Percentiles rank a stretch among this genome's conserved stretches.
phyloP scores from a whole-genome alignment of 2,113 vertebrate species.

The Cryptoleucopteryx plumbea region DNA sequence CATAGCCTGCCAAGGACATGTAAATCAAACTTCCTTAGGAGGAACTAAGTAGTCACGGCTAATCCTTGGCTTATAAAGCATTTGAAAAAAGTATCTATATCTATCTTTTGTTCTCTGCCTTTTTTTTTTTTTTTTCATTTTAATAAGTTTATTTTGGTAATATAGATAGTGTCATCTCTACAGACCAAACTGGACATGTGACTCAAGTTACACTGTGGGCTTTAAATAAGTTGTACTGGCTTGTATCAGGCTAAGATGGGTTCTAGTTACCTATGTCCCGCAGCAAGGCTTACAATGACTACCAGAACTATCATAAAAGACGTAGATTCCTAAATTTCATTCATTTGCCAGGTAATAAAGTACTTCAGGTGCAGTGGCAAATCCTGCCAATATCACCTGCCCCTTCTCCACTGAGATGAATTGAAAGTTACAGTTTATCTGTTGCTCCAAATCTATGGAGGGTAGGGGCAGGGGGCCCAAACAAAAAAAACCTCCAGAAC shows the following conservation, averaged over 20 bases:
- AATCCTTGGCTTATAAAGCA: not conserved
- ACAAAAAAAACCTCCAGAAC: not conserved
- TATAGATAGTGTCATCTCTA: not conserved
- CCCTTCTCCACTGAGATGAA: not conserved
- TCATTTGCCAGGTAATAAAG: not conserved
- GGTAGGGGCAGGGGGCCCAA: not conserved
- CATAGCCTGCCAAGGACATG: not conserved
- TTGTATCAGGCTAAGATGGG: not conserved
- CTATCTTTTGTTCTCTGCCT: not conserved
- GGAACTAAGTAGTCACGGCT: not conserved
- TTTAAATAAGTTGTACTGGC: not conserved
- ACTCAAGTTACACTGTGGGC: not conserved
- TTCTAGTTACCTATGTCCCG: not conserved
- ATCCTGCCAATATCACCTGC: not conserved
- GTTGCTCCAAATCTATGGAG: not conserved
- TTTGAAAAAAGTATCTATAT: not conserved
- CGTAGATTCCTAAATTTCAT: not conserved
- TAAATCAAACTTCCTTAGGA: not conserved
- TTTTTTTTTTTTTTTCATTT: not conserved
- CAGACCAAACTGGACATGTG: not conserved
- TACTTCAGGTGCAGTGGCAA: not conserved
- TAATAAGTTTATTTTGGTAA: not conserved
- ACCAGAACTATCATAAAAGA: not conserved
- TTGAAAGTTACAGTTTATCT: not conserved
- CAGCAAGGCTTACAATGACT: not conserved